Base-by-base conservation (phyloP, 1,140 invertebrate species). In the Diprion similis region DNA sequence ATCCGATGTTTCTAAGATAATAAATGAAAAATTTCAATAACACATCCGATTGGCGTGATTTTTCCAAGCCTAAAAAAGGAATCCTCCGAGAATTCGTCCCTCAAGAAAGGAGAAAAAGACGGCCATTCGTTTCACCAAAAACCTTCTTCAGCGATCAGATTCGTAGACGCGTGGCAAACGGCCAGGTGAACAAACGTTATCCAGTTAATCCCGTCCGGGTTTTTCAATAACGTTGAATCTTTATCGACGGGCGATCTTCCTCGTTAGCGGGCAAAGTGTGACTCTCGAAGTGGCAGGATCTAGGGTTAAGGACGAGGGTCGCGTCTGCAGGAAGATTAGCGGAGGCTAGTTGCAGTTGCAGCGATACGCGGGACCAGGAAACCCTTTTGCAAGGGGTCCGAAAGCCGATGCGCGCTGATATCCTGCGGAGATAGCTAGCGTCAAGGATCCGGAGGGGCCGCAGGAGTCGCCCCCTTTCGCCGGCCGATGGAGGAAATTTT, bases 191-290 rank as follows among this genome's bases (percentile, higher is more conserved):
- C 24, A 37, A 1, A 4, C 24, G 24, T 37, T 37, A 37, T 37
- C 24, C 24, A 37, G 24, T 37, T 37, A 3, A 37, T 37, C 24
- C 24, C 24, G 24, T 37, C 24, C 24, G 24, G 24, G 24, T 37
- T 37, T 37, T 37, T 37, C 24, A 37, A 37, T 37, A n/a, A n/a
- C 24, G 24, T 6, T 37, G 24, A 6, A 37, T 70, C 68, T 67
- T 71, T 75, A 75, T 75, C 73, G 71, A 64, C 13, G 10, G 59
- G 73, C 46, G n/a, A 75, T 75, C 73, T 75, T 71, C 73, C 73
- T 75, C 71, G 73, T 75, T 75, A 75, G 73, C 64, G 66, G 66
- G 70, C 24, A 70, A 71, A 74, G 73, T 65, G 73, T 75, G 73
- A 75, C 70, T 75, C 66, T 70, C 59, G 59, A 13, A 13, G 10